These are phyloP conservation scores for Jaculus jaculus DNA, from an alignment of 2,113 vertebrate genomes.

Conservation along the genomic window DNA sequence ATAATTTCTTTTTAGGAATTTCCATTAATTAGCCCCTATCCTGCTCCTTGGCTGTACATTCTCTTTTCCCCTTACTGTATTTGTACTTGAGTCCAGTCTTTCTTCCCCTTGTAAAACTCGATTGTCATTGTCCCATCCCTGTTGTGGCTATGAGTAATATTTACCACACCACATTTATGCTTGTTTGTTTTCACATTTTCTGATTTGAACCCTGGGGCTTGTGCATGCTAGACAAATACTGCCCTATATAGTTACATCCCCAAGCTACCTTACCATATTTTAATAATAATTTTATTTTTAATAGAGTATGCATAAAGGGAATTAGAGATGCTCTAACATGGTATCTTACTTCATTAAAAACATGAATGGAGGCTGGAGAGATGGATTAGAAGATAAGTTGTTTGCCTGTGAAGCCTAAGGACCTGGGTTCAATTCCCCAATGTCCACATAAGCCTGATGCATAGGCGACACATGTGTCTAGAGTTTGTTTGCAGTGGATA, in stretches of 20 bases:
- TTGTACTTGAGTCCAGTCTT: not conserved
- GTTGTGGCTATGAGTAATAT: not conserved
- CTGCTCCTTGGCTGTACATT: not conserved
- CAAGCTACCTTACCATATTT: not conserved
- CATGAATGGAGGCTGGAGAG: too few relatives aligned
- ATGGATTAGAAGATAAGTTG: too few relatives aligned
- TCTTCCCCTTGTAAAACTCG: not conserved
- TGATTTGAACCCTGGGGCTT: not conserved
- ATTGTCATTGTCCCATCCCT: not conserved
- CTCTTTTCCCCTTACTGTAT: not conserved
- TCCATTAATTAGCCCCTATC: not conserved
- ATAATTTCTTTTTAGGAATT: too few relatives aligned
- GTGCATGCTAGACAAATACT: not conserved
- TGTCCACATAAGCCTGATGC: too few relatives aligned
- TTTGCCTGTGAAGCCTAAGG: too few relatives aligned
- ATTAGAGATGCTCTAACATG: not conserved
- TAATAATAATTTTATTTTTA: not conserved
- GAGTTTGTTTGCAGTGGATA: too few relatives aligned
- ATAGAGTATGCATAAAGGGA: not conserved
- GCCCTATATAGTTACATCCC: not conserved
- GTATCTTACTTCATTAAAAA: not conserved
- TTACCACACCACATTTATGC: not conserved
- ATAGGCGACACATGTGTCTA: too few relatives aligned
- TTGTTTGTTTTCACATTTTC: not conserved
- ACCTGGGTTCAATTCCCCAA: too few relatives aligned